A percentile compares a stretch with the other conserved stretches of the same genome.
Evolutionary conservation across 2,113 vertebrate species (phyloP).

Genomic region (Myodes glareolus): DNA sequence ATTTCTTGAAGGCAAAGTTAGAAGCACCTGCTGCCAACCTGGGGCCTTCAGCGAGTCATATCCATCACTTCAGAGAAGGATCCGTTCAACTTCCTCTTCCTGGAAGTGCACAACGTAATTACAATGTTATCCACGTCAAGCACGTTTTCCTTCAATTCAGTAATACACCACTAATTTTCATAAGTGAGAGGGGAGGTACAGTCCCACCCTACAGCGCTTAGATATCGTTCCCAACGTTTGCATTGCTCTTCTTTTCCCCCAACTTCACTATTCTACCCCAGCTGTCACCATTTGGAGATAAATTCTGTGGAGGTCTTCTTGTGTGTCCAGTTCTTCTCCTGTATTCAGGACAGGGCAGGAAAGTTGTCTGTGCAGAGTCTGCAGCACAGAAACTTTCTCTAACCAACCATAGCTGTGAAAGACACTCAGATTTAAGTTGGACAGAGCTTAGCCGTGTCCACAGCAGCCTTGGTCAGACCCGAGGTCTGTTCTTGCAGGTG

Average conservation of each 20-base stretch:
- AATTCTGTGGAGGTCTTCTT: fast-evolving
- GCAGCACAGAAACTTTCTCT: background rate
- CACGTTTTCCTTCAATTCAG: background rate
- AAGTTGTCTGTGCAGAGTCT: background rate
- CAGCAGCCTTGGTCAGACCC: background rate
- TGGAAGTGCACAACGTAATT: background rate
- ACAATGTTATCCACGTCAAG: fast-evolving
- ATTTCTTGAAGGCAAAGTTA: background rate
- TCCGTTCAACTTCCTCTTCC: background rate
- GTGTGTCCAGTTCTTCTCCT: no score
- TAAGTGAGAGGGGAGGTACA: background rate
- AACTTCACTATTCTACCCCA: no score
- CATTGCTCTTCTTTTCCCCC: fast-evolving
- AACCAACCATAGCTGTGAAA: fast-evolving
- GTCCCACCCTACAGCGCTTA: fast-evolving
- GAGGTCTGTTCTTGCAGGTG: background rate
- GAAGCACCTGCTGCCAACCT: background rate
- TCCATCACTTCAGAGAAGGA: background rate
- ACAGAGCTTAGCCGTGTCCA: background rate
- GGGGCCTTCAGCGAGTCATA: no score
- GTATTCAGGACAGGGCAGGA: background rate
- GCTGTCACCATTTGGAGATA: background rate
- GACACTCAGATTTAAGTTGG: no score
- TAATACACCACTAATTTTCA: background rate
- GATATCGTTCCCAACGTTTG: background rate